Percentiles rank a stretch among this genome's conserved stretches.
Evolutionary conservation across 2,797 vertebrate genomes (phyloP).

Genomic region (Tangara arthus): DNA sequence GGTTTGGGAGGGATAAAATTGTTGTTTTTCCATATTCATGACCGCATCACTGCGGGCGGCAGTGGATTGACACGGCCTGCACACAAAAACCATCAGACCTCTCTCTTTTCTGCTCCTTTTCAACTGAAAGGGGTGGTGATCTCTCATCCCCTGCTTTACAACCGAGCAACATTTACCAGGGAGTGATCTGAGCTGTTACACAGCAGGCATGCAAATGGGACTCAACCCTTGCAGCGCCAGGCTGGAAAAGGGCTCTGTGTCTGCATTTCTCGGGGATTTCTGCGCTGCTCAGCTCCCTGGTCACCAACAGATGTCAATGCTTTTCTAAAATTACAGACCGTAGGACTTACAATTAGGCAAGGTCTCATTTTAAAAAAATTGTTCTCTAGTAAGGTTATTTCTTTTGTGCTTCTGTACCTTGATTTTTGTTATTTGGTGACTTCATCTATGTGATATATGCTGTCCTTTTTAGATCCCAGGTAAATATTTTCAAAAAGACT

Average conservation of each 20-base stretch:
- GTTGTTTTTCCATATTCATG: not conserved
- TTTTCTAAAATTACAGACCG: rapidly evolving
- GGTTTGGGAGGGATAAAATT: not conserved
- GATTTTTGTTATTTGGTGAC: not conserved
- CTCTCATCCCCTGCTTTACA: not conserved
- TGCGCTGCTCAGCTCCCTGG: not conserved
- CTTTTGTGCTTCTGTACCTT: not conserved
- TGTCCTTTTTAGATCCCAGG: not conserved
- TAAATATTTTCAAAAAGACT: not conserved
- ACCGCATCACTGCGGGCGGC: not conserved
- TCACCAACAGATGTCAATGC: not conserved
- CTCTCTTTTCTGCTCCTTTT: not conserved
- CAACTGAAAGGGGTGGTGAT: not conserved
- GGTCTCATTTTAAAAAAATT: not conserved
- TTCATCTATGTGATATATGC: not conserved
- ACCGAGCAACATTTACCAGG: not conserved
- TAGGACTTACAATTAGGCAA: not conserved
- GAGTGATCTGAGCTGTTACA: not conserved
- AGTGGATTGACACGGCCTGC: not conserved
- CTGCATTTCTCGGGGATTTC: not conserved
- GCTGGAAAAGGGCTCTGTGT: not conserved
- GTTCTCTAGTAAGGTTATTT: not conserved
- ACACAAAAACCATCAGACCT: not conserved
- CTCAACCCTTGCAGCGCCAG: rapidly evolving
- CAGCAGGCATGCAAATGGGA: not conserved